Percentiles rank a stretch among this genome's conserved stretches.
Conservation (phyloP, 64 coral and sea anemone species). For the Montipora sp. region DNA sequence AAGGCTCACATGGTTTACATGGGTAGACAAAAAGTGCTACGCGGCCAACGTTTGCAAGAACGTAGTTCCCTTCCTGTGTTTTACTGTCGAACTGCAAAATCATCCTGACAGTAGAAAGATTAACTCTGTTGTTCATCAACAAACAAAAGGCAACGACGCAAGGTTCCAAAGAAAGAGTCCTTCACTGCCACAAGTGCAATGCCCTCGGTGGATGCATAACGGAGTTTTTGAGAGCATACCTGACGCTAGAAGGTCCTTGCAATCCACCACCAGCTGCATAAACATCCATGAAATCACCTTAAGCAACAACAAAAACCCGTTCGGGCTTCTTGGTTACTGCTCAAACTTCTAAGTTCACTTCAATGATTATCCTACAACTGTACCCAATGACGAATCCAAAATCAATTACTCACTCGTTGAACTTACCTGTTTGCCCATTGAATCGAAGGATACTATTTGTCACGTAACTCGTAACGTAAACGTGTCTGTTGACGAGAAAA, state of each 20-base stretch:
- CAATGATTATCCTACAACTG: neutral
- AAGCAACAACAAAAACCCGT: neutral
- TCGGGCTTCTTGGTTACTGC: neutral
- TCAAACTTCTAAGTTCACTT: too few species aligned
- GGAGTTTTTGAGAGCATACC: slow-evolving; percentile 29
- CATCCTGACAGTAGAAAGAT: too few species aligned
- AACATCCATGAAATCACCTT: slow-evolving; percentile 86
- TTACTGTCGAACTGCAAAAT: too few species aligned
- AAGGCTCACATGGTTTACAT: too few species aligned
- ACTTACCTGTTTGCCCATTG: slow-evolving; percentile 75
- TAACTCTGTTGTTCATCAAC: too few species aligned
- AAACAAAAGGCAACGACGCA: too few species aligned
- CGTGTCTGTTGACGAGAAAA: slow-evolving; percentile 56
- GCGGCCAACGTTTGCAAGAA: too few species aligned
- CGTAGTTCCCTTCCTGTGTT: too few species aligned
- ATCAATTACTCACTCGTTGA: neutral
- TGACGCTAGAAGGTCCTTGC: slow-evolving; percentile 84
- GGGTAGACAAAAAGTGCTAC: too few species aligned
- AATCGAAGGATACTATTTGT: slow-evolving; percentile 90
- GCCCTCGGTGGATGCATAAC: too few species aligned
- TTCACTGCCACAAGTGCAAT: too few species aligned
- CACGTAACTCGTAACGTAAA: slow-evolving; percentile 91
- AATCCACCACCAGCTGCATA: slow-evolving; percentile 85
- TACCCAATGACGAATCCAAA: neutral
- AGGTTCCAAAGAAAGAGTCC: too few species aligned